Conservation (phyloP, 1,140 invertebrate genomes). For the Microvelia longipes region DNA sequence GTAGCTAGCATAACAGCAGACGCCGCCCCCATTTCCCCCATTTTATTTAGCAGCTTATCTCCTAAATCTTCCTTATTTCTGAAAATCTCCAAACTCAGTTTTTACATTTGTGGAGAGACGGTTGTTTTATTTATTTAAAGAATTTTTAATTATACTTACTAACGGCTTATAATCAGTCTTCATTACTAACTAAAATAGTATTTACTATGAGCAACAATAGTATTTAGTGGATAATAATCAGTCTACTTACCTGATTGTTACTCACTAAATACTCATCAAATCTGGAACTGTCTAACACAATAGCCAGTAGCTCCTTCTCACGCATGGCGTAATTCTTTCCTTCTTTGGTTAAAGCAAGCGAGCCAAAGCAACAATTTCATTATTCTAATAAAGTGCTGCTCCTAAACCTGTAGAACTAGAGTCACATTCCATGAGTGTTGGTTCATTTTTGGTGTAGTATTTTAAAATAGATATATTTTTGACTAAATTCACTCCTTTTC, state of each 20-base stretch:
- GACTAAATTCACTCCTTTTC: not conserved
- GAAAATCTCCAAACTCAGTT: too few relatives aligned
- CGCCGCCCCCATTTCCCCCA: too few relatives aligned
- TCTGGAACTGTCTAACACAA: not conserved
- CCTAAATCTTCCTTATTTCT: too few relatives aligned
- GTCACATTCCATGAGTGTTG: not conserved
- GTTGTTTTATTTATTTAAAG: too few relatives aligned
- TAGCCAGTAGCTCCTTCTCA: not conserved
- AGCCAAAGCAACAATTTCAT: not conserved
- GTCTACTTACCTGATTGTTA: too few relatives aligned
- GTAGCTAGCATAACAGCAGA: too few relatives aligned
- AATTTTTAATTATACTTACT: not conserved
- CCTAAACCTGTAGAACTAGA: not conserved
- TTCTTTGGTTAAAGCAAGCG: not conserved
- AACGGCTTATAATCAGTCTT: not conserved
- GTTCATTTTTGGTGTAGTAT: not conserved
- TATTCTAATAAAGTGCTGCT: not conserved
- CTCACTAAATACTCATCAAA: not conserved
- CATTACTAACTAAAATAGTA: too few relatives aligned
- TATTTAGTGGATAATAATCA: too few relatives aligned
- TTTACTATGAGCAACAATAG: too few relatives aligned
- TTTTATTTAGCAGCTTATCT: too few relatives aligned
- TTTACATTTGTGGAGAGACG: too few relatives aligned
- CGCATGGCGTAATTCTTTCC: not conserved
- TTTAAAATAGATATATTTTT: not conserved